Evolutionary conservation across 2,797 vertebrate species (phyloP).

Genomic region (Simalia tracyae): DNA sequence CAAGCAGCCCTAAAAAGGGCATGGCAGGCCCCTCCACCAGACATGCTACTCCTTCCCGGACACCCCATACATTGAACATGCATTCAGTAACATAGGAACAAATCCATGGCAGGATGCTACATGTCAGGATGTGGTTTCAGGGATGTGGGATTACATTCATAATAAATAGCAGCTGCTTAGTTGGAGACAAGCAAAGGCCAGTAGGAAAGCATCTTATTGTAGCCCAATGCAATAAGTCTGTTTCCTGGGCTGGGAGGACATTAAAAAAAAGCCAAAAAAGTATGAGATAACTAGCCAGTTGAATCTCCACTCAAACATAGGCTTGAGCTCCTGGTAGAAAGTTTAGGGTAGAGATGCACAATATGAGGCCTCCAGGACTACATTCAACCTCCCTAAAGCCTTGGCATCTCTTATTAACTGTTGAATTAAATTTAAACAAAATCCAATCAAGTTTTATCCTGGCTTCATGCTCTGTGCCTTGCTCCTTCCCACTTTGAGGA

Average conservation of each 20-base stretch:
- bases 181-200: neutral
- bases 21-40: no score
- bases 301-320: neutral
- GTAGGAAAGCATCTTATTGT: neutral
- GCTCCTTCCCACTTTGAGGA: neutral
- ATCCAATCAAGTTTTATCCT: neutral
- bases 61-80: no score
- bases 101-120: neutral
- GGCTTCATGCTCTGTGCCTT: neutral
- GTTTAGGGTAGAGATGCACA: neutral
- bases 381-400: neutral
- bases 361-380: neutral
- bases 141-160: neutral
- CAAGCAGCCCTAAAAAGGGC: no score
- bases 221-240: neutral
- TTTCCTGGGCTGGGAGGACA: neutral
- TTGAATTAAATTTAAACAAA: neutral
- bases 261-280: neutral
- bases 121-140: neutral
- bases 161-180: neutral
- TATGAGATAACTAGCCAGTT: neutral
- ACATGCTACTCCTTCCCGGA: no score
- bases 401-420: neutral
- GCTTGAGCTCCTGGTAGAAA: neutral
- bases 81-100: neutral